phyloP scores from a whole-genome alignment of 2,113 vertebrate genomes.

The Erythrocebus patas region DNA sequence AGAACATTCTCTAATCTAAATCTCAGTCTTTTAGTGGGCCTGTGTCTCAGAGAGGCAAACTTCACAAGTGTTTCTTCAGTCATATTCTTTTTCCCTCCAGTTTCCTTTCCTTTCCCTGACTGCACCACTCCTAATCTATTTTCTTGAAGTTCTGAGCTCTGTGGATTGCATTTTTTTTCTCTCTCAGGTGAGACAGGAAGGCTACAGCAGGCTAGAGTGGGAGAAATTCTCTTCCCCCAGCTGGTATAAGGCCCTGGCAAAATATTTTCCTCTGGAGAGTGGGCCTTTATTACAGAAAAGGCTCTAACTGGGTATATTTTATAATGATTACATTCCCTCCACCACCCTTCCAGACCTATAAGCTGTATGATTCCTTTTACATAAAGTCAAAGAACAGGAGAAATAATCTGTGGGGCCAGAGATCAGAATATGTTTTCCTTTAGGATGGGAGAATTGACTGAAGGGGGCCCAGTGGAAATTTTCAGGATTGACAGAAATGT shows the following conservation, averaged over 20 bases:
- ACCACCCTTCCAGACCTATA: neutral
- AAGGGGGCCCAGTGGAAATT: neutral
- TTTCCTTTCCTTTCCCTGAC: neutral
- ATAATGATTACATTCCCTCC: neutral
- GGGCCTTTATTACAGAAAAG: neutral
- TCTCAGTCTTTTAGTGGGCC: neutral
- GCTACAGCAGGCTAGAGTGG: neutral
- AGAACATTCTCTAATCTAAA: neutral
- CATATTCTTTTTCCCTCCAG: neutral
- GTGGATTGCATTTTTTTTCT: neutral
- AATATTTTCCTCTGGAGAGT: neutral
- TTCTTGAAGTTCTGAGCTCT: neutral
- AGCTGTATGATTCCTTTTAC: neutral
- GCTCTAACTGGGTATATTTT: neutral
- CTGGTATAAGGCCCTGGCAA: neutral
- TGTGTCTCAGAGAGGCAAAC: neutral
- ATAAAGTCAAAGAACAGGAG: neutral
- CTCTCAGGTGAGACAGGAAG: neutral
- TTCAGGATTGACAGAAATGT: neutral
- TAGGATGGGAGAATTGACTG: neutral
- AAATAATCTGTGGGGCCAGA: neutral
- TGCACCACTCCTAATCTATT: neutral
- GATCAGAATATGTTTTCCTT: neutral
- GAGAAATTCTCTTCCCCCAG: neutral
- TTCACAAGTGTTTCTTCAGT: neutral